These are phyloP conservation scores for Yasuhikotakia modesta DNA, from an alignment of 2,797 vertebrate species.

Conservation along the genomic window DNA sequence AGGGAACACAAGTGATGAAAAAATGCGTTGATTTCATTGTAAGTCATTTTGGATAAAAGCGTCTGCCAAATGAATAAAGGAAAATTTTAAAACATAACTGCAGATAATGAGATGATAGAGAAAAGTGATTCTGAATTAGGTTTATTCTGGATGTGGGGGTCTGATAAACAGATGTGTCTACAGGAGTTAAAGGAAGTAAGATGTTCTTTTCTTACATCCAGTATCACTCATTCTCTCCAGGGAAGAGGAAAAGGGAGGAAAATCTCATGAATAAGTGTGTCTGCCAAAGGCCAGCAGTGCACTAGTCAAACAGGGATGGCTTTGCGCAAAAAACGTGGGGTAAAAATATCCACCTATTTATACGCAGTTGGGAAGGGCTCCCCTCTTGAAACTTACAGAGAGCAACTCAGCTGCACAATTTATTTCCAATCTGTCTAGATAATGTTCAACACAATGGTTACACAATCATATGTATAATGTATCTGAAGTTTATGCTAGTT, in stretches of 20 bases:
- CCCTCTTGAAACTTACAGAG: conserved; percentile 43
- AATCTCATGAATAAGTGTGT: conserved; percentile 37
- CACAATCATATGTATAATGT: too few relatives aligned
- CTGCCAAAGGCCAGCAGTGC: conserved; percentile 76
- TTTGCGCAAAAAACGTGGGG: conserved; percentile 76
- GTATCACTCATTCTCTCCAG: conserved; percentile 26
- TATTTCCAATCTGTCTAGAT: neutral
- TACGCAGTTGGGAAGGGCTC: conserved; percentile 58
- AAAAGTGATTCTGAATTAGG: neutral
- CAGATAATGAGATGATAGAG: too few relatives aligned
- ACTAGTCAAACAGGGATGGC: conserved; percentile 80
- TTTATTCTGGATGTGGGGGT: conserved; percentile 7
- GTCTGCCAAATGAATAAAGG: too few relatives aligned
- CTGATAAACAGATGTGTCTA: conserved; percentile 13
- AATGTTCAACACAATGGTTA: neutral
- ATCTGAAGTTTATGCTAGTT: too few relatives aligned
- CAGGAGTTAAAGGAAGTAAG: conserved; percentile 20
- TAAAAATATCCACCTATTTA: conserved; percentile 83
- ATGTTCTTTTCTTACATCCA: conserved; percentile 19
- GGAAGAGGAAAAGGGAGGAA: conserved; percentile 31
- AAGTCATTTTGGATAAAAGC: too few relatives aligned
- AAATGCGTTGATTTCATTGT: too few relatives aligned
- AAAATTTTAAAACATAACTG: too few relatives aligned
- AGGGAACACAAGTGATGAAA: too few relatives aligned
- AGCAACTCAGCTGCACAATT: neutral